Evolutionary conservation across 2,113 vertebrate genomes (phyloP).

Genomic region (Bombycilla garrulus): DNA sequence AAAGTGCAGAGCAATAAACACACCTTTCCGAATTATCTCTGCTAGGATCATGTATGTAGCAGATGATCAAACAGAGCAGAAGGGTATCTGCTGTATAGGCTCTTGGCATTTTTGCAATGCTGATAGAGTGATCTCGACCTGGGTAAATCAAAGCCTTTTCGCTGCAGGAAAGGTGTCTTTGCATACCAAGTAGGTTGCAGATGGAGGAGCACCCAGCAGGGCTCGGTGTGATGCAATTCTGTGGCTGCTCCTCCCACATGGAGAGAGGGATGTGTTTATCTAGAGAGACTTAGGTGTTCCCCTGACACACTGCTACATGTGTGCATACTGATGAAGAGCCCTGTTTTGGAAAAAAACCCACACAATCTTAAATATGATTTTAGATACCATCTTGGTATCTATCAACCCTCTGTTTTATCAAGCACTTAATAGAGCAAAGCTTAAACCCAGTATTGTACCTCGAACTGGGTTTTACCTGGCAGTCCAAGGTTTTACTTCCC

Average conservation of each 20-base stretch:
- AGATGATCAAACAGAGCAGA: not conserved
- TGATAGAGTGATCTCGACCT: not conserved
- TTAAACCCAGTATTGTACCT: not conserved
- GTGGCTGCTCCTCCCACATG: not conserved
- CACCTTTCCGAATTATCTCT: slow-evolving; percentile 7
- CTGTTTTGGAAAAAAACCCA: not conserved
- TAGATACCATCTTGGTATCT: not conserved
- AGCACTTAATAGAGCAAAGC: not conserved
- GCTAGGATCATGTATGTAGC: not conserved
- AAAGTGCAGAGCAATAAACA: slow-evolving; percentile 25
- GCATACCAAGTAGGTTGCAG: slow-evolving; percentile 16
- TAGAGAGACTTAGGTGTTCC: not conserved
- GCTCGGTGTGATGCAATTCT: not conserved
- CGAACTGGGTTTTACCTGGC: not conserved
- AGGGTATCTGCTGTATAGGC: not conserved
- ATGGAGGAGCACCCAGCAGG: not conserved
- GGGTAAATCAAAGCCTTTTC: slow-evolving; percentile 1
- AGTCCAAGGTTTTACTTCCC: not conserved
- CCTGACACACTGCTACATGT: not conserved
- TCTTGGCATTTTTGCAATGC: not conserved
- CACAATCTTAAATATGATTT: not conserved
- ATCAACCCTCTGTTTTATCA: not conserved
- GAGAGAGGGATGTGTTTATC: not conserved
- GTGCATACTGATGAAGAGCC: not conserved
- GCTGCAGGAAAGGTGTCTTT: slow-evolving; percentile 3